phyloP scores from a whole-genome alignment of 1,140 invertebrate genomes.

The Aphaenogaster rudis region DNA sequence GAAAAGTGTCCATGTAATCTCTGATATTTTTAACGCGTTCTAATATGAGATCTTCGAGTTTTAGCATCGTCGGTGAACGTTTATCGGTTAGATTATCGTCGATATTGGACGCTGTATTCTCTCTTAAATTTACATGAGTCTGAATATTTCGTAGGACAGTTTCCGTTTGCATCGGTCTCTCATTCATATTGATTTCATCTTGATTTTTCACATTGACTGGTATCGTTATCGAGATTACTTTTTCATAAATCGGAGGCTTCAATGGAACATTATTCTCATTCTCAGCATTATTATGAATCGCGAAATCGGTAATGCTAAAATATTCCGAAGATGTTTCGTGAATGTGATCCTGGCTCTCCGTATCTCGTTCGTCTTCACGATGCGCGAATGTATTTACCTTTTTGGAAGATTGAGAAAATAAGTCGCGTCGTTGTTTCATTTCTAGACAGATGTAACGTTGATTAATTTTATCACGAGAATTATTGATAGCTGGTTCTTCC shows the following conservation, averaged over 20 bases:
- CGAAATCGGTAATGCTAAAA: constrained; percentile 65
- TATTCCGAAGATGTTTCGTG: constrained; percentile 53
- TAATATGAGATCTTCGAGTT: constrained; percentile 52
- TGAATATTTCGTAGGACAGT: neutral
- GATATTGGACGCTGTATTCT: neutral
- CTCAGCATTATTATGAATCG: neutral
- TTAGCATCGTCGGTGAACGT: neutral
- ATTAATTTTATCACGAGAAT: constrained; percentile 65
- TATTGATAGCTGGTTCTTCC: constrained; percentile 74
- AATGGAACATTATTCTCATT: neutral
- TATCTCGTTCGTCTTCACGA: neutral
- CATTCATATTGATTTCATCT: neutral
- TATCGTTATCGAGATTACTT: constrained; percentile 29
- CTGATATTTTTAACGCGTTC: constrained; percentile 57
- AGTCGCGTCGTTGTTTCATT: constrained; percentile 43
- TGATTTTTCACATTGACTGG: neutral
- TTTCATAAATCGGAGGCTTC: neutral
- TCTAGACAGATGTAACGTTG: constrained; percentile 59
- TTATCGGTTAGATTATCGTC: neutral
- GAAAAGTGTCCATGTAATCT: constrained; percentile 61
- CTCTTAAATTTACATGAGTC: neutral
- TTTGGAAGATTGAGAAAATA: neutral
- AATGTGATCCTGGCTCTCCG: neutral
- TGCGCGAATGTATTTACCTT: neutral
- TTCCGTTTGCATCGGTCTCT: constrained; percentile 1